Percentiles rank a stretch among this genome's conserved stretches.
Evolutionary conservation across 2,888 invertebrate species (phyloP).

Genomic region (Leucoma salicis): DNA sequence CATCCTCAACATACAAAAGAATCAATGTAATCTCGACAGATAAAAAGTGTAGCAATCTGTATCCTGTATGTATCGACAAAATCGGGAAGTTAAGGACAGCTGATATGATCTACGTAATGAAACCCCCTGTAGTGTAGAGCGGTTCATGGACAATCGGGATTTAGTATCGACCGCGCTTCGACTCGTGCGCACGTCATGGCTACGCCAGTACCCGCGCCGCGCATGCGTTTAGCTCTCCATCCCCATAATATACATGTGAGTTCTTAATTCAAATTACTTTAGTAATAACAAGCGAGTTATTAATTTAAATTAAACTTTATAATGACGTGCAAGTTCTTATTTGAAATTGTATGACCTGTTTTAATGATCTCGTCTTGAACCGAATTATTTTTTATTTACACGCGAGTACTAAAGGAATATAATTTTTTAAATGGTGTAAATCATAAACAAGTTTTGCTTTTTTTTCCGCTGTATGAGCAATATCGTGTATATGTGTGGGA

Average conservation of each 20-base stretch:
- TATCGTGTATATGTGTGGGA: slow-evolving; percentile 24
- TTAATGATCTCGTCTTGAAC: not conserved
- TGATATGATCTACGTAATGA: slow-evolving; percentile 16
- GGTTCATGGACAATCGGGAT: slow-evolving; percentile 8
- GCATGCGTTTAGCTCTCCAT: slow-evolving; percentile 66
- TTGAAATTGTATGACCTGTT: not conserved
- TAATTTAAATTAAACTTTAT: not conserved
- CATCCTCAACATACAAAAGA: slow-evolving; percentile 6
- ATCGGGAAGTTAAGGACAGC: slow-evolving; percentile 34
- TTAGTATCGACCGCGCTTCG: slow-evolving; percentile 39
- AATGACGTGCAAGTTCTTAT: not conserved
- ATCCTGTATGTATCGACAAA: slow-evolving; percentile 21
- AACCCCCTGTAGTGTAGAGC: slow-evolving; percentile 28
- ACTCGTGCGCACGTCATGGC: slow-evolving; percentile 51
- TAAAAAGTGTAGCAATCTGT: slow-evolving; percentile 10
- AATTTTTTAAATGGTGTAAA: not conserved
- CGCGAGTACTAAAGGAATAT: too few relatives aligned
- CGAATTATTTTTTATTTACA: not conserved
- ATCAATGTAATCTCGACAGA: slow-evolving; percentile 9
- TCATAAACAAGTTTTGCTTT: slow-evolving; percentile 1
- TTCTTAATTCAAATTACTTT: slow-evolving; percentile 12
- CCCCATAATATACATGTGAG: slow-evolving; percentile 77
- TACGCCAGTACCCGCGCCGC: slow-evolving; percentile 65
- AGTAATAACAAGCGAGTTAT: not conserved
- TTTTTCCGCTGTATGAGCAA: slow-evolving; percentile 11